Conservation (phyloP, 2,113 vertebrate species). For the Orthonyx spaldingii region DNA sequence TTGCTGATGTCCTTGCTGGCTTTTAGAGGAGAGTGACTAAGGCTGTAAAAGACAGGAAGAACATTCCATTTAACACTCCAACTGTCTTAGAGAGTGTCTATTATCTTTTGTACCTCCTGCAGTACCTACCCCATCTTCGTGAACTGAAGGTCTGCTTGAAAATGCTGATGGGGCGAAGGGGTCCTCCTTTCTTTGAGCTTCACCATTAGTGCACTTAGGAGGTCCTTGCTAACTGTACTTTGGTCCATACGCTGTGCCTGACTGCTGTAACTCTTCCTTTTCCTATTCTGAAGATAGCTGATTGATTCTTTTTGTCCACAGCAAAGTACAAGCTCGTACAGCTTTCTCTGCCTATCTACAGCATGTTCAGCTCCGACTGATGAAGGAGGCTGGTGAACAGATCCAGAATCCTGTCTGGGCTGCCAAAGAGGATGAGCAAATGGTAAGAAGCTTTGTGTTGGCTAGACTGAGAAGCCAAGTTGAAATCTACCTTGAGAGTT, state of each 20-base stretch:
- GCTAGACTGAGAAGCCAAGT: background rate
- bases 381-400: slow-evolving; percentile 75
- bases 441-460: slow-evolving; percentile 77
- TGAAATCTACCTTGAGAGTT: background rate
- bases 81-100: background rate
- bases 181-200: background rate
- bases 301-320: slow-evolving; percentile 53
- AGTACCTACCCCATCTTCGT: background rate
- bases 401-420: slow-evolving; percentile 73
- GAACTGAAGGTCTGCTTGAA: background rate
- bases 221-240: background rate
- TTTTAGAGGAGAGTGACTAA: background rate
- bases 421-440: slow-evolving; percentile 89
- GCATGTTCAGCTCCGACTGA: slow-evolving; percentile 86
- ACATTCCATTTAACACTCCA: background rate
- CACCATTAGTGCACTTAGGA: background rate
- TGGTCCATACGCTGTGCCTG: background rate
- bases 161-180: background rate
- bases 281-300: background rate
- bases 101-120: background rate
- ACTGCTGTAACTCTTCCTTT: background rate
- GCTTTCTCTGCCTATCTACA: slow-evolving; percentile 93
- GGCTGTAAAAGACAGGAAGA: background rate
- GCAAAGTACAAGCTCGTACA: slow-evolving; percentile 92
- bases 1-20: background rate